A percentile compares a stretch with the other conserved stretches of the same genome.
These are phyloP conservation scores for Neomonachus schauinslandi DNA, from an alignment of 2,113 vertebrate species.

Conservation along the genomic window DNA sequence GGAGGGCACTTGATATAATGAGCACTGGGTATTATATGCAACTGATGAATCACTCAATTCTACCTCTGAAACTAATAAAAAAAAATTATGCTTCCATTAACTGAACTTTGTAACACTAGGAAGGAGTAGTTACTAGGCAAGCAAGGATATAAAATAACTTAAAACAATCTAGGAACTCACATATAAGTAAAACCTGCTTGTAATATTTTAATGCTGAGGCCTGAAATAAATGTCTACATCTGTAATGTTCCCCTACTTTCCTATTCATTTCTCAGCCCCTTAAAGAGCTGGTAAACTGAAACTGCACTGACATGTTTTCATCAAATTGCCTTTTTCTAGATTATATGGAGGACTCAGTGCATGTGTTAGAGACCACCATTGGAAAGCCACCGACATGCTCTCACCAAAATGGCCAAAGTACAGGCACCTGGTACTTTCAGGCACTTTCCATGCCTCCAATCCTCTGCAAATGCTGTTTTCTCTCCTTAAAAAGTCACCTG, in stretches of 20 bases:
- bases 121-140: slow-evolving; percentile 20
- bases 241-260: neutral
- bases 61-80: neutral
- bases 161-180: slow-evolving; percentile 52
- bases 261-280: slow-evolving; percentile 21
- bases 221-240: slow-evolving; percentile 47
- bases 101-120: slow-evolving; percentile 18
- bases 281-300: slow-evolving; percentile 41
- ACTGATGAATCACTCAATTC: neutral
- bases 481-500: neutral
- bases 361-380: neutral
- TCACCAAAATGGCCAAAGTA: neutral
- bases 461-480: neutral
- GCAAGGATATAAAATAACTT: slow-evolving; percentile 45
- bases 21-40: neutral
- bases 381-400: neutral
- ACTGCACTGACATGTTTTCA: neutral
- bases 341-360: neutral
- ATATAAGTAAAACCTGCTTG: slow-evolving; percentile 40
- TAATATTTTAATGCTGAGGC: slow-evolving; percentile 50
- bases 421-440: neutral
- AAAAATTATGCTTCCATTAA: slow-evolving; percentile 33
- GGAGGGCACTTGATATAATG: neutral
- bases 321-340: neutral
- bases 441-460: neutral